A percentile compares a stretch with the other conserved stretches of the same genome.
Conservation (phyloP, 2,888 invertebrate species). For the Apamea epomidion region DNA sequence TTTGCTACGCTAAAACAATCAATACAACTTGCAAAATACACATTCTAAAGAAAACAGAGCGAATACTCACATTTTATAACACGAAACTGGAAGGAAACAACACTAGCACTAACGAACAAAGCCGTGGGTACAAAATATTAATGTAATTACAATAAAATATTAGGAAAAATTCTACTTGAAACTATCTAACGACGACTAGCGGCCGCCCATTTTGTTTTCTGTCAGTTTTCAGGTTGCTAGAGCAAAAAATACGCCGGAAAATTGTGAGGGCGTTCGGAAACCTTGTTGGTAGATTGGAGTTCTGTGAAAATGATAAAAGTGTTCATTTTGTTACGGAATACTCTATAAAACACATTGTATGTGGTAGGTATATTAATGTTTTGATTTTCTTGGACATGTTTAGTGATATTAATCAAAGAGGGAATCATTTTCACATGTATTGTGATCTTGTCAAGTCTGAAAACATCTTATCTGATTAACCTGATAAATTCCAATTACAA, state of each 20-base stretch:
- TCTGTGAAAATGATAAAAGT: neutral
- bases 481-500: neutral
- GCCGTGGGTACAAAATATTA: constrained; percentile 64
- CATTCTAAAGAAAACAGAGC: constrained; percentile 67
- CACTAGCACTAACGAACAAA: constrained; percentile 75
- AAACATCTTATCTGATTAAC: fast-evolving
- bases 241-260: constrained; percentile 37
- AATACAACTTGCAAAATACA: constrained; percentile 78
- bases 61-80: constrained; percentile 79
- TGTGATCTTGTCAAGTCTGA: neutral
- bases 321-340: neutral
- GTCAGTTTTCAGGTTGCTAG: constrained; percentile 68
- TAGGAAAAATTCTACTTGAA: constrained; percentile 74
- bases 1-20: constrained; percentile 81
- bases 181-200: constrained; percentile 69
- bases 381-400: neutral
- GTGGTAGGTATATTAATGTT: neutral
- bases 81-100: constrained; percentile 73
- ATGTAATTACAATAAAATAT: constrained; percentile 73
- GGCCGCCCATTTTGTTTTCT: constrained; percentile 84
- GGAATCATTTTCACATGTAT: neutral
- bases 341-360: neutral
- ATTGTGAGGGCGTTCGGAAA: constrained; percentile 45
- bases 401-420: neutral
- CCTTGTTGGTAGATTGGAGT: constrained; percentile 19